These are phyloP conservation scores for Eremophila alpestris DNA, from an alignment of 2,797 vertebrate genomes.

Conservation along the genomic window DNA sequence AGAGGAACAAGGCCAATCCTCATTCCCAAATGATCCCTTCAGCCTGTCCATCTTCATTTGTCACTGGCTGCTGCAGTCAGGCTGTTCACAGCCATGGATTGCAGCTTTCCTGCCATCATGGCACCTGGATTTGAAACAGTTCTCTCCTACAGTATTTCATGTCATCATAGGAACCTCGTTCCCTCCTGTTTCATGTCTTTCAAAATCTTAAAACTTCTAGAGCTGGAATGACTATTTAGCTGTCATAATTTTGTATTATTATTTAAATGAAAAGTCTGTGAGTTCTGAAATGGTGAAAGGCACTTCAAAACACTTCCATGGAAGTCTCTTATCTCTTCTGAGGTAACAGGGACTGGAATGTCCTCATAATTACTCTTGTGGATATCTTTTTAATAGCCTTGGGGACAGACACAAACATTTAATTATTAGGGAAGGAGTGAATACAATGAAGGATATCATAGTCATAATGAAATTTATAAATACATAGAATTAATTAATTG, in stretches of 20 bases:
- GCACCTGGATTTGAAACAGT: not conserved
- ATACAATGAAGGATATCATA: slow-evolving; percentile 29
- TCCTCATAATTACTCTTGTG: slow-evolving; percentile 36
- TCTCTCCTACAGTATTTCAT: not conserved
- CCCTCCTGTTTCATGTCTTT: not conserved
- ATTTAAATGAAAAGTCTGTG: slow-evolving; percentile 44
- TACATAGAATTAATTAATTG: slow-evolving; percentile 27
- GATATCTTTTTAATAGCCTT: slow-evolving; percentile 45
- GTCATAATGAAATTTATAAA: slow-evolving; percentile 48
- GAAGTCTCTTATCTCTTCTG: slow-evolving; percentile 43
- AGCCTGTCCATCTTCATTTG: not conserved
- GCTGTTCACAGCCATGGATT: not conserved
- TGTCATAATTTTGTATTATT: not conserved
- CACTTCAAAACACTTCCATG: not conserved
- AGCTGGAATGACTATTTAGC: slow-evolving; percentile 5
- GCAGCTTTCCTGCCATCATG: not conserved
- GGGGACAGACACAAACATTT: not conserved
- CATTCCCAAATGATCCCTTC: not conserved
- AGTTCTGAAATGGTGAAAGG: slow-evolving; percentile 33
- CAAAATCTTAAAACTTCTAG: not conserved
- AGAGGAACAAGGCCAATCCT: not conserved
- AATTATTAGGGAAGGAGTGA: slow-evolving; percentile 34
- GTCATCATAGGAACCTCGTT: not conserved
- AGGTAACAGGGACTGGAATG: not conserved
- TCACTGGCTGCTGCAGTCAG: not conserved